A percentile compares a stretch with the other conserved stretches of the same genome.
phyloP scores from a whole-genome alignment of 2,888 invertebrate genomes.

The Beris chalybata region DNA sequence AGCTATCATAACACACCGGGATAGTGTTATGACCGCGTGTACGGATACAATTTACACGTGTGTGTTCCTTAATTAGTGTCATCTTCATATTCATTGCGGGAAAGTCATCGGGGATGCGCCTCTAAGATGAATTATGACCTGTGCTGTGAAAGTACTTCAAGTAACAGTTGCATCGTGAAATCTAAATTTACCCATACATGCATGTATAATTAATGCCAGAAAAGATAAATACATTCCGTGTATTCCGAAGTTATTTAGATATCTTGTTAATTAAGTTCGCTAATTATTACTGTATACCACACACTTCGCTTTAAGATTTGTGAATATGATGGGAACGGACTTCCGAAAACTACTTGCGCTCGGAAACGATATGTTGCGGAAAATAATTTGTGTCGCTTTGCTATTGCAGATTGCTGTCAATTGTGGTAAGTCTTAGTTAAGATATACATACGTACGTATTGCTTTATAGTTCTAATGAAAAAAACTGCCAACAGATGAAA shows the following conservation, averaged over 20 bases:
- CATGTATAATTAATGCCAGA: slow-evolving; percentile 14
- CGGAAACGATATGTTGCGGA: slow-evolving; percentile 10
- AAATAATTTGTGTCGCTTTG: not conserved
- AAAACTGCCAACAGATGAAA: too few species aligned
- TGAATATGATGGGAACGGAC: not conserved
- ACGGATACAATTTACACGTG: slow-evolving; percentile 7
- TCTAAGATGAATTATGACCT: slow-evolving; percentile 8
- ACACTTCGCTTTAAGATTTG: too few species aligned
- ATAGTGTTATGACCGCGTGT: slow-evolving; percentile 8
- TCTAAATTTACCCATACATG: not conserved
- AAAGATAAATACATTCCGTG: too few species aligned
- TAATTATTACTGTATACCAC: slow-evolving; percentile 9
- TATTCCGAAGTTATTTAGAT: slow-evolving; percentile 2
- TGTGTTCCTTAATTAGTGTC: slow-evolving; percentile 8
- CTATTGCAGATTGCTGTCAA: slow-evolving; percentile 23
- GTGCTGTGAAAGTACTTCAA: slow-evolving; percentile 3
- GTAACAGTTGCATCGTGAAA: not conserved
- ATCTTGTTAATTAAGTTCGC: slow-evolving; percentile 22
- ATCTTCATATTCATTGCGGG: not conserved
- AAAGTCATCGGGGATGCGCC: slow-evolving; percentile 3
- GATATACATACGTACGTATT: too few species aligned
- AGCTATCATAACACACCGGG: not conserved
- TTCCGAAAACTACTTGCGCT: slow-evolving; percentile 12
- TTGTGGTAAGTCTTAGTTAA: slow-evolving; percentile 10
- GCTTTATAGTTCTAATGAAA: too few species aligned